phyloP scores from a whole-genome alignment of 2,888 invertebrate species.

The Synanthedon vespiformis region DNA sequence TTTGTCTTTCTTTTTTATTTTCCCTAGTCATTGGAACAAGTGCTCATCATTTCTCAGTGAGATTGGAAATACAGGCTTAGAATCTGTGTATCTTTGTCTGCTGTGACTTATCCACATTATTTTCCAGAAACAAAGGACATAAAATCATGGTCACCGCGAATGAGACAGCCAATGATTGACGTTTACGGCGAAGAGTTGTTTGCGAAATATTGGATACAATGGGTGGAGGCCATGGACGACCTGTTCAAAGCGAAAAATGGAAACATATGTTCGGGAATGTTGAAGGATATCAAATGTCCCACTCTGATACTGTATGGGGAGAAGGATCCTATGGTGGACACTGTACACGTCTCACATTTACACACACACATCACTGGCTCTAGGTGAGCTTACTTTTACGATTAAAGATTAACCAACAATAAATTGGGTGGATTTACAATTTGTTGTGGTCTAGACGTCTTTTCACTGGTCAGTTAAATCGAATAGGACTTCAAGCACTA shows the following conservation, averaged over 20 bases:
- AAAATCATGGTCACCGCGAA: constrained; percentile 81
- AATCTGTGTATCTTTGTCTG: no score
- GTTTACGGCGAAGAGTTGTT: constrained; percentile 82
- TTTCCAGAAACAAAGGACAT: constrained; percentile 76
- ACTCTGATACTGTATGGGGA: constrained; percentile 87
- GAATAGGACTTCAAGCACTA: no score
- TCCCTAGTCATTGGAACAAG: no score
- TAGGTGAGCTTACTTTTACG: constrained; percentile 52
- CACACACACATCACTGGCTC: constrained; percentile 74
- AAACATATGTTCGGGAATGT: constrained; percentile 76
- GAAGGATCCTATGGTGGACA: constrained; percentile 82
- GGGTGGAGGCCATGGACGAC: constrained; percentile 75
- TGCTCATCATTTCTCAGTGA: no score
- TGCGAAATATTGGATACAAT: constrained; percentile 75
- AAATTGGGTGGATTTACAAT: no score
- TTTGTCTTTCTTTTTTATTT: no score
- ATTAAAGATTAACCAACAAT: no score
- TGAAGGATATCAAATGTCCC: constrained; percentile 77
- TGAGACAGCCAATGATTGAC: constrained; percentile 78
- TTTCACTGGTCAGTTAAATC: no score
- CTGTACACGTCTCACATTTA: constrained; percentile 80
- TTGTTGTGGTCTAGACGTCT: no score
- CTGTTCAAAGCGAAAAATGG: constrained; percentile 74
- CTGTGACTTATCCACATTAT: not conserved
- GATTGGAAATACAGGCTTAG: no score